Evolutionary conservation across 2,888 invertebrate species (phyloP).

Genomic region (Brachyopa scutellaris): DNA sequence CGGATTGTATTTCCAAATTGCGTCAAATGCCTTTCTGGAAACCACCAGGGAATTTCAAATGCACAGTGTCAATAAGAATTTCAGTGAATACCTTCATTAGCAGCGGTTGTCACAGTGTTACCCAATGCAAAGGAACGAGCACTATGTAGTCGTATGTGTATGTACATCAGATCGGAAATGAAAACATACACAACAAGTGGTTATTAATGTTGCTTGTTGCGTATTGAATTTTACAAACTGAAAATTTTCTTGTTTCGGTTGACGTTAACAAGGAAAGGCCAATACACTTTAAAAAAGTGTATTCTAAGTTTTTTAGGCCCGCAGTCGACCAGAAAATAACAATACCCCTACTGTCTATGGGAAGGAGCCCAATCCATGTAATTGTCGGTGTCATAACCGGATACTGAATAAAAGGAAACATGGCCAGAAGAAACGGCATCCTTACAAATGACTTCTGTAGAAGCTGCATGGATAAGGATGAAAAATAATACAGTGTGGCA

Average conservation of each 20-base stretch:
- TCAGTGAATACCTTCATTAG: conserved; percentile 33
- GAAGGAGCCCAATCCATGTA: too few relatives aligned
- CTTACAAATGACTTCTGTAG: too few relatives aligned
- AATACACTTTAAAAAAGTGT: conserved; percentile 31
- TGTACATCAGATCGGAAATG: conserved; percentile 30
- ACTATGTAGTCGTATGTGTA: too few relatives aligned
- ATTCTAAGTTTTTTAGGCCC: too few relatives aligned
- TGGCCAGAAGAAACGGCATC: too few relatives aligned
- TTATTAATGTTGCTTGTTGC: conserved; percentile 34
- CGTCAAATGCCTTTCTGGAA: conserved; percentile 9
- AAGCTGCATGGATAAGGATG: too few relatives aligned
- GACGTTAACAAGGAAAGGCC: conserved; percentile 11
- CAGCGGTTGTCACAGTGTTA: conserved; percentile 22
- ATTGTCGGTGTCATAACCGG: too few relatives aligned
- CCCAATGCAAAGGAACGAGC: background rate
- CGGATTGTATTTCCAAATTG: conserved; percentile 8
- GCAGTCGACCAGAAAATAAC: too few relatives aligned
- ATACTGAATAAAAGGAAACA: too few relatives aligned
- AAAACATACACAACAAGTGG: conserved; percentile 6
- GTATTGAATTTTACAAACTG: conserved; percentile 3
- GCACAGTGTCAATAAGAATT: conserved; percentile 12
- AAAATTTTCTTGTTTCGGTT: conserved; percentile 27
- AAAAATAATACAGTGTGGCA: too few relatives aligned
- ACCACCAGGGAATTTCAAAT: conserved; percentile 20
- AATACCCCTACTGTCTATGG: too few relatives aligned